phyloP scores from a whole-genome alignment of 2,888 invertebrate species.

The Drosophila hamatofila region DNA sequence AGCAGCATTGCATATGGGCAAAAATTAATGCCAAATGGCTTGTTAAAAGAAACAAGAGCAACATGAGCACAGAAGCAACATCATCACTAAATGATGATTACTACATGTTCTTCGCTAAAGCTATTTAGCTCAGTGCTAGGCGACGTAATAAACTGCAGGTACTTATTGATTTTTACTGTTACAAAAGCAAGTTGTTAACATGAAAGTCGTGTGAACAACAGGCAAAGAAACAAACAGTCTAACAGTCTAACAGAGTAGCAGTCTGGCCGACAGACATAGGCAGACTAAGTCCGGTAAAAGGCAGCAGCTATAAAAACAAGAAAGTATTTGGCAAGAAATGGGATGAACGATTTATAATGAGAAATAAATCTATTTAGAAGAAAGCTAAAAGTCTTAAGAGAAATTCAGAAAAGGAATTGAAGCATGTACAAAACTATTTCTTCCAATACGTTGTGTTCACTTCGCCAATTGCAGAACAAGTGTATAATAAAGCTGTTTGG shows the following conservation, averaged over 20 bases:
- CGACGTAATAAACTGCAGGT: slow-evolving; percentile 74
- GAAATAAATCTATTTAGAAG: slow-evolving; percentile 40
- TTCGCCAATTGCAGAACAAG: background rate
- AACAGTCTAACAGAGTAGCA: slow-evolving; percentile 17
- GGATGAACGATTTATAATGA: slow-evolving; percentile 45
- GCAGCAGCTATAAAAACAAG: slow-evolving; percentile 43
- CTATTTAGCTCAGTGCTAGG: slow-evolving; percentile 72
- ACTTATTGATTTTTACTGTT: slow-evolving; percentile 80
- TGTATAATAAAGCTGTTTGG: slow-evolving; percentile 4
- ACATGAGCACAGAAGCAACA: slow-evolving; percentile 30
- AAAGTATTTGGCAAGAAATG: slow-evolving; percentile 50
- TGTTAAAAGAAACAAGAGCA: slow-evolving; percentile 50
- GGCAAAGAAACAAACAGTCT: slow-evolving; percentile 44
- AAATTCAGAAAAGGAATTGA: slow-evolving; percentile 31
- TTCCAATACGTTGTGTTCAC: background rate
- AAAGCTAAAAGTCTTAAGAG: slow-evolving; percentile 14
- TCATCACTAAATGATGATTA: slow-evolving; percentile 67
- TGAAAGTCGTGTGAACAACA: slow-evolving; percentile 77
- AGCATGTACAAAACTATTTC: slow-evolving; percentile 5
- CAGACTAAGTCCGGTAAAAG: slow-evolving; percentile 50
- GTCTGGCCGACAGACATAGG: slow-evolving; percentile 14
- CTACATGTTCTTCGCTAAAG: slow-evolving; percentile 70
- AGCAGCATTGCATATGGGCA: slow-evolving; percentile 73
- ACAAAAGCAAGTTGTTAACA: slow-evolving; percentile 75
- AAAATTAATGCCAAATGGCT: slow-evolving; percentile 77